Conservation (phyloP, 2,888 invertebrate genomes). For the Drosophila mercatorum region DNA sequence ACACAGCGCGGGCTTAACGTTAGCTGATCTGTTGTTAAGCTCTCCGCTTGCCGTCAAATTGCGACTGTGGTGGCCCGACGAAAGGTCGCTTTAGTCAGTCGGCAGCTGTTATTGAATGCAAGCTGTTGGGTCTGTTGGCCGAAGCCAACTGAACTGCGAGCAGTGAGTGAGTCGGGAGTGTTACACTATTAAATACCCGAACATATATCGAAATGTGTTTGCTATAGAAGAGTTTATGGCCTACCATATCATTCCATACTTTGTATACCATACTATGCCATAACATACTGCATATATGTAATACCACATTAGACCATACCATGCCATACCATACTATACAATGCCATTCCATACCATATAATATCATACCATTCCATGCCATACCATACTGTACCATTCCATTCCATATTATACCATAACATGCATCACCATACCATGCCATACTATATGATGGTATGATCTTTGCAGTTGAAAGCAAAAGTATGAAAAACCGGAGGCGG, state of each 20-base stretch:
- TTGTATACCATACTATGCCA: neutral
- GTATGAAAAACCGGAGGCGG: no score
- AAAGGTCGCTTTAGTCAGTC: neutral
- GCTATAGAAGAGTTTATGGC: neutral
- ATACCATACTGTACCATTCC: neutral
- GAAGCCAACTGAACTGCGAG: neutral
- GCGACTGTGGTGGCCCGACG: neutral
- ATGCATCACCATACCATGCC: neutral
- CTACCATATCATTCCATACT: neutral
- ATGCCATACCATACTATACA: neutral
- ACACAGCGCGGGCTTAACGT: neutral
- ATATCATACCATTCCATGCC: neutral
- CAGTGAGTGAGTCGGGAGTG: neutral
- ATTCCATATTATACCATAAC: no score
- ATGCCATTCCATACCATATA: neutral
- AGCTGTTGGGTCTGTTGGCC: conserved; percentile 15
- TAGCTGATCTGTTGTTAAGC: neutral
- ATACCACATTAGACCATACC: neutral
- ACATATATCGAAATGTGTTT: neutral
- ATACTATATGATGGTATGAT: neutral
- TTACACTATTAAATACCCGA: neutral
- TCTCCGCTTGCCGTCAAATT: neutral
- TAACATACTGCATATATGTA: neutral
- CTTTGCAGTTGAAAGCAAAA: no score
- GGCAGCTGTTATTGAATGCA: conserved; percentile 12